These are phyloP conservation scores for Drosophila siamana DNA, from an alignment of 2,888 invertebrate species.

Conservation along the genomic window DNA sequence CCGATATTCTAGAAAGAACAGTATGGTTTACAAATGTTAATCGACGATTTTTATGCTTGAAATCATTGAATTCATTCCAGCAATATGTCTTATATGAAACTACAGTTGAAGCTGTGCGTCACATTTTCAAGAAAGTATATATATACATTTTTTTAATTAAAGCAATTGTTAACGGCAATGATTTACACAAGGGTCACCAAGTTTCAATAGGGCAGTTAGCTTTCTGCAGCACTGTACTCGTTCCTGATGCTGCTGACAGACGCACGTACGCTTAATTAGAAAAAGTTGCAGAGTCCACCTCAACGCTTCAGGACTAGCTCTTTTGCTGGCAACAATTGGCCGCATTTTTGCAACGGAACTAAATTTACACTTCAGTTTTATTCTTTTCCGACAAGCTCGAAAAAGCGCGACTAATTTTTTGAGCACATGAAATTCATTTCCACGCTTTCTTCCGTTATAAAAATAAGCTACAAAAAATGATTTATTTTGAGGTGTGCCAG, in stretches of 20 bases:
- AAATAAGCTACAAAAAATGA: slow-evolving; percentile 28
- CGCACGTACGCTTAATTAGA: slow-evolving; percentile 80
- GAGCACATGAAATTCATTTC: slow-evolving; percentile 40
- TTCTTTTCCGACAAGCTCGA: slow-evolving; percentile 70
- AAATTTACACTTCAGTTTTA: slow-evolving; percentile 79
- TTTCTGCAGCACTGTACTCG: not conserved
- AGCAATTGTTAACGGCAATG: slow-evolving; percentile 78
- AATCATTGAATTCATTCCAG: no score
- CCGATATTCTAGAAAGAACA: no score
- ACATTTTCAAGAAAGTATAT: not conserved
- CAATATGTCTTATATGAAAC: not conserved
- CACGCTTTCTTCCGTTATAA: slow-evolving; percentile 29
- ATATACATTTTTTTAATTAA: slow-evolving; percentile 70
- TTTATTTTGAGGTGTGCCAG: not conserved
- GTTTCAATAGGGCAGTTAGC: slow-evolving; percentile 10
- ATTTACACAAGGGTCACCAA: slow-evolving; percentile 59
- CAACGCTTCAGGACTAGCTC: slow-evolving; percentile 34
- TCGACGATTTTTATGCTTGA: no score
- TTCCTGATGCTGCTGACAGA: slow-evolving; percentile 67
- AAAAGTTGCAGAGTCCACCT: slow-evolving; percentile 65
- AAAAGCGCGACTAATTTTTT: slow-evolving; percentile 76
- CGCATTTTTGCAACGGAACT: slow-evolving; percentile 72
- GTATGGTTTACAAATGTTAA: no score
- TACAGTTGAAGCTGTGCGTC: no score
- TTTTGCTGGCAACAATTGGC: slow-evolving; percentile 58